Base-by-base conservation (phyloP, 2,888 invertebrate genomes). In the Phytoseiulus persimilis region DNA sequence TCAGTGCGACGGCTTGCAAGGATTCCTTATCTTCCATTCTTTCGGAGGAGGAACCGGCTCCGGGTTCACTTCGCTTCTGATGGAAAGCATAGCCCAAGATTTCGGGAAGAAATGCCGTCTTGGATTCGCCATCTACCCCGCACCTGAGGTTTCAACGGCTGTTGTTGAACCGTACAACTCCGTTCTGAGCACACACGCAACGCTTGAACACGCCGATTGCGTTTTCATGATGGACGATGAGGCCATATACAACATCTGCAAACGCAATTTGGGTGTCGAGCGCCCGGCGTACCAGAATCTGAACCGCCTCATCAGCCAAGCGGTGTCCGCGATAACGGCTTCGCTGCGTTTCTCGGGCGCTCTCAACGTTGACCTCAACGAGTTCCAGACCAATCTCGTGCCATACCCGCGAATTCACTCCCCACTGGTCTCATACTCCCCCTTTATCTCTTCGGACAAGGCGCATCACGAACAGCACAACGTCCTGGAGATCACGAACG, bases 171-270 rank as follows among this genome's bases (percentile, higher is more conserved):
- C 96, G 0, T 96, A 96, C 92, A 96, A 96, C 92, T 94, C 95
- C 0, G 93, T 95, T 0, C 92, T 96, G 83, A 94, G 95, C 6
- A 94, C 95, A 0, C 95, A 96, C 91, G 94, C 6, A 94, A 94
- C 87, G 94, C 95, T 93, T 95, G 91, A 91, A 90, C 91, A 91
- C 90, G 91, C 91, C 3, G 91, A 91, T 90, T 91, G 91, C 90
- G 91, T 91, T 83, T 94, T 94, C 91, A 93, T 94, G 98, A 96
- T 97, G 32, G 98, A 98, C 94, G 98, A 98, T 92, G 97, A 98
- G 92, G 97, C 98, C 87, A 94, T 97, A 92, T 97, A 97, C 92
- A 97, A 97, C 92, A 97, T 98, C 92, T 97, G 97, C 93, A 94
- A 96, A 90, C 94, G 95, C 91, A 96, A 96, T 92, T 94, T 98